Percentiles rank a stretch among this genome's conserved stretches.
These are phyloP conservation scores for Cyrtodaria siliqua DNA, from an alignment of 2,888 invertebrate species.

Conservation along the genomic window DNA sequence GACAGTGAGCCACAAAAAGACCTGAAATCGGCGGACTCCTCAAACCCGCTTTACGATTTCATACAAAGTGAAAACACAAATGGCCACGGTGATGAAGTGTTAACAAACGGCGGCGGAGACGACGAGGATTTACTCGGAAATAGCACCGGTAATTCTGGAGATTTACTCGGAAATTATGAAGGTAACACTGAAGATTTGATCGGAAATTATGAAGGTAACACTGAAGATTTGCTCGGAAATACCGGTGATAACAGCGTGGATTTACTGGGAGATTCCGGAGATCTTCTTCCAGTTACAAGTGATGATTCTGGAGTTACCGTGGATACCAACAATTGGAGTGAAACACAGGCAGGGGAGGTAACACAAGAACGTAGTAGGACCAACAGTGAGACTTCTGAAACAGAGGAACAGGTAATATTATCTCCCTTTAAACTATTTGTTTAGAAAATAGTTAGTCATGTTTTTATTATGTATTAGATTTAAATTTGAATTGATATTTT, in stretches of 20 bases:
- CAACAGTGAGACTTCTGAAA: slow-evolving; percentile 30
- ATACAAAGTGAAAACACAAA: slow-evolving; percentile 60
- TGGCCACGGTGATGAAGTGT: slow-evolving; percentile 42
- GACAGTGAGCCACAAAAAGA: slow-evolving; percentile 52
- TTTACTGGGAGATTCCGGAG: slow-evolving; percentile 21
- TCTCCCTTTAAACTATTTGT: slow-evolving; percentile 8
- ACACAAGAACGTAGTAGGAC: slow-evolving; percentile 22
- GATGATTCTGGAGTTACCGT: slow-evolving; percentile 66
- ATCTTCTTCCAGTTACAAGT: slow-evolving; percentile 27
- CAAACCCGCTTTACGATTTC: slow-evolving; percentile 70
- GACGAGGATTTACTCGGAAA: slow-evolving; percentile 57
- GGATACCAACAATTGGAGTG: slow-evolving; percentile 42
- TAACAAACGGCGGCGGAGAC: slow-evolving; percentile 32
- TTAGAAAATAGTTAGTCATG: too few species aligned
- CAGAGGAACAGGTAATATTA: slow-evolving; percentile 33
- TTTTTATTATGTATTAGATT: too few species aligned
- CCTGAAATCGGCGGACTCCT: slow-evolving; percentile 42
- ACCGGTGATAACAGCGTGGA: slow-evolving; percentile 14
- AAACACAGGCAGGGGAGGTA: slow-evolving; percentile 15
- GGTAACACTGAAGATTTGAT: slow-evolving; percentile 14
- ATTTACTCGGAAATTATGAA: too few species aligned
- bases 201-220: slow-evolving; percentile 6
- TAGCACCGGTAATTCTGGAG: slow-evolving; percentile 3
- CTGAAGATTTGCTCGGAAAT: slow-evolving; percentile 31
- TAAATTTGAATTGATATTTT: too few species aligned